Percentiles rank a stretch among this genome's conserved stretches.
Conservation (phyloP, 2,797 vertebrate genomes). For the Chaetodon trifasciatus region DNA sequence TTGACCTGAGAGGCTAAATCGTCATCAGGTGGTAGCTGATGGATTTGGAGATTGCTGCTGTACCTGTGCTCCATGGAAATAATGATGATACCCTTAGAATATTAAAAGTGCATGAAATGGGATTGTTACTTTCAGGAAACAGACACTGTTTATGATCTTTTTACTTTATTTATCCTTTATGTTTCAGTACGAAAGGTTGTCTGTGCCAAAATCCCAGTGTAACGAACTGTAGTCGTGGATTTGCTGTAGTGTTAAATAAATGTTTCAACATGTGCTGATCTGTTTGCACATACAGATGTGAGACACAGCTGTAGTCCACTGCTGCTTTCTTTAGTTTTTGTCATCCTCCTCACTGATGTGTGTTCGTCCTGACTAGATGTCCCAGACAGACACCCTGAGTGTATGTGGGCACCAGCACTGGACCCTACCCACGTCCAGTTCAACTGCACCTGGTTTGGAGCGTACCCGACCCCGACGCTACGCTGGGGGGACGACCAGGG, state of each 20-base stretch:
- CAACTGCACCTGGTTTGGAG: constrained; percentile 89
- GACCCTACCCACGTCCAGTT: constrained; percentile 78
- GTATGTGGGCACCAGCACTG: constrained; percentile 72
- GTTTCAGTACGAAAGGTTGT: neutral
- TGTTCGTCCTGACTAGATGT: constrained; percentile 77
- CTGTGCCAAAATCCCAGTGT: neutral
- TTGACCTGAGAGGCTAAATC: too few relatives aligned
- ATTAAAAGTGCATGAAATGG: neutral
- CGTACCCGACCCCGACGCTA: constrained; percentile 88
- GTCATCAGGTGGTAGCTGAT: too few relatives aligned
- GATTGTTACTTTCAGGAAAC: neutral
- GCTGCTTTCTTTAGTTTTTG: neutral
- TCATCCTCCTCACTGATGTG: neutral
- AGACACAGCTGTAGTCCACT: neutral
- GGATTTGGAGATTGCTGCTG: too few relatives aligned
- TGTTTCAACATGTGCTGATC: neutral
- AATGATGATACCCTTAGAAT: neutral
- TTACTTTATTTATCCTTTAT: neutral
- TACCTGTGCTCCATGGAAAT: neutral
- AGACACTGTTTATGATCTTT: neutral
- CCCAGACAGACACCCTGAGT: constrained; percentile 82
- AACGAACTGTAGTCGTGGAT: neutral
- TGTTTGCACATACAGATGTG: neutral
- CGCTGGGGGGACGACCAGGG: constrained; percentile 80
- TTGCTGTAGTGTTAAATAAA: too few relatives aligned